Evolutionary conservation across 2,113 vertebrate genomes (phyloP), one percentile per base, ranked within the genome.

Genomic region (Lagopus leucura): DNA sequence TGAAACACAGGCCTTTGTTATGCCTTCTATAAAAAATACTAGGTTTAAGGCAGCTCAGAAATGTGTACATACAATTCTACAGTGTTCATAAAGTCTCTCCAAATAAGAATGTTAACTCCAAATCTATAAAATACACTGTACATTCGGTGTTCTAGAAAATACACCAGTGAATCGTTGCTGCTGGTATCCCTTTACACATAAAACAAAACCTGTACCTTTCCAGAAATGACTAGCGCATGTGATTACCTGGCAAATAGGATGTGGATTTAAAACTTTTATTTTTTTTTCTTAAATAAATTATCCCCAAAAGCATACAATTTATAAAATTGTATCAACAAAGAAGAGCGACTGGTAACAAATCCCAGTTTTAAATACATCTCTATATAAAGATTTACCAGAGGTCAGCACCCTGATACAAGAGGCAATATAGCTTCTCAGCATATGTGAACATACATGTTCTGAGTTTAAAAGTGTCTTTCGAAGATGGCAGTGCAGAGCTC

Each of bases 51-150:
- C 99, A 98, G 97, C 97, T 97, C 97, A 98, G 98, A 98, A 99
- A 98, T 98, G 98, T 93, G 82, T 98, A 98, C 98, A 98, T 97
- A 99, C 98, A 98, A 97, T 98, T 98, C 98, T 99, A 98, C 96
- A 98, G 97, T 67, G 97, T 98, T 97, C 98, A 99, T 99, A 99
- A 98, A 98, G 98, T 98, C 97, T 99, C 98, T 98, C 97, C 95
- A 97, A 98, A 98, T 98, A 98, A 97, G 97, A 98, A 98, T 98
- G 96, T 97, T 98, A 97, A 99, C 97, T 98, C 98, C 98, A 92
- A 97, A 98, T 98, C 98, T 99, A 98, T 98, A 98, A 99, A 97
- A 98, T 98, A 99, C 97, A 99, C 98, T 98, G 97, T 99, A 99
- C 98, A 99, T 96, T 98, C 93, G 91, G 96, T 70, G 89, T 96